Conservation (phyloP, 2,113 vertebrate species). For the Saccopteryx leptura region DNA sequence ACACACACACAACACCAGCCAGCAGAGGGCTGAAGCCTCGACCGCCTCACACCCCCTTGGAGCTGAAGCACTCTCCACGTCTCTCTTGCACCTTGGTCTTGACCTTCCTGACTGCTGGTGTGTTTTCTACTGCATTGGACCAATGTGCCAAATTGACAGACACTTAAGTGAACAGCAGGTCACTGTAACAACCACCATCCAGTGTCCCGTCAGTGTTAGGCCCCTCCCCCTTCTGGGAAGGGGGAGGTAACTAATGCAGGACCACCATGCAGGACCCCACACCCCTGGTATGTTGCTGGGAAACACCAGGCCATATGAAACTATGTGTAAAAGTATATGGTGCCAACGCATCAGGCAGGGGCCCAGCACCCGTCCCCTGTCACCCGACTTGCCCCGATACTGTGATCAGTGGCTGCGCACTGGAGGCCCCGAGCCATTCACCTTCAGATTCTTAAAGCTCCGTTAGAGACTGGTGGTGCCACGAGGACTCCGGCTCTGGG, state of each 20-base stretch:
- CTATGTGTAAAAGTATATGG: accelerated
- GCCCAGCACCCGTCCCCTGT: neutral
- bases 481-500: neutral
- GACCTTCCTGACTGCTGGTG: neutral
- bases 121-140: neutral
- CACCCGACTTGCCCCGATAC: neutral
- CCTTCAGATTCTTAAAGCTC: neutral
- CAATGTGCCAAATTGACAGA: accelerated
- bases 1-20: too few species aligned
- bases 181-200: neutral
- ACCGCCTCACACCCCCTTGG: neutral
- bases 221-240: neutral
- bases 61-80: neutral
- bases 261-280: too few species aligned
- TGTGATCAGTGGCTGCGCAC: too few species aligned
- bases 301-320: neutral
- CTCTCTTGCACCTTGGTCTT: neutral
- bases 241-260: neutral
- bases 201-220: too few species aligned
- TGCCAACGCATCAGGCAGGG: neutral
- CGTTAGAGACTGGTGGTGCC: too few species aligned
- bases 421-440: neutral
- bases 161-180: neutral
- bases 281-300: neutral
- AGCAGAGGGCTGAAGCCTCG: neutral